phyloP scores from a whole-genome alignment of 2,888 invertebrate genomes.

The Tetropium fuscum region DNA sequence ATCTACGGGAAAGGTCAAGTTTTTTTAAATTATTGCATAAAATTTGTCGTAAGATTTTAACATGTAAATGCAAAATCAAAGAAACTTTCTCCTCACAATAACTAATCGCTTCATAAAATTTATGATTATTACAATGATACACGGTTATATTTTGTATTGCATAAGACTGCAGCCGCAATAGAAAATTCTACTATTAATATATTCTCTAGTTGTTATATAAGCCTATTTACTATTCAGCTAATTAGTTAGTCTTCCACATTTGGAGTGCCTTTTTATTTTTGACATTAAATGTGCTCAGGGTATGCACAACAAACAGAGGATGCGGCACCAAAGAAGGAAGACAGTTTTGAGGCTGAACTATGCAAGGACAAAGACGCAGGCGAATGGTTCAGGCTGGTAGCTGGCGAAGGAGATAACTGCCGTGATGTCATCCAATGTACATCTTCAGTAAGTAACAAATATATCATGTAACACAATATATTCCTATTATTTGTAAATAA shows the following conservation, averaged over 20 bases:
- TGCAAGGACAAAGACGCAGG: slow-evolving; percentile 96
- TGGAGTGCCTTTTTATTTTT: not conserved
- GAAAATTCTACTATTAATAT: slow-evolving; percentile 14
- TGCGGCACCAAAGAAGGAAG: slow-evolving; percentile 78
- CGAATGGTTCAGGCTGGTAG: slow-evolving; percentile 93
- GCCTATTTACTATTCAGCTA: not conserved
- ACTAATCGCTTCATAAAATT: slow-evolving; percentile 32
- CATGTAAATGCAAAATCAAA: slow-evolving; percentile 30
- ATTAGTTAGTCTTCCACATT: not conserved
- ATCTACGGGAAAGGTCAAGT: not conserved
- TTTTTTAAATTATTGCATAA: slow-evolving; percentile 12
- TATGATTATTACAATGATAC: slow-evolving; percentile 31
- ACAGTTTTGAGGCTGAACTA: slow-evolving; percentile 88
- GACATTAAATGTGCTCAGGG: not conserved
- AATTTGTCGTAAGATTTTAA: slow-evolving; percentile 16
- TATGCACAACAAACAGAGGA: slow-evolving; percentile 70
- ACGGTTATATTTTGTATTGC: slow-evolving; percentile 21
- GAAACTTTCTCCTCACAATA: slow-evolving; percentile 32
- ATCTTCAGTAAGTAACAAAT: slow-evolving; percentile 78
- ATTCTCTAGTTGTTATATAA: slow-evolving; percentile 13
- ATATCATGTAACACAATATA: not conserved
- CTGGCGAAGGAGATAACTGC: slow-evolving; percentile 92
- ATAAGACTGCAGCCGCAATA: slow-evolving; percentile 5
- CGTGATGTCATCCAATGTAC: slow-evolving; percentile 96
- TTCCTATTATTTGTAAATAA: not conserved